Evolutionary conservation across 2,797 vertebrate species (phyloP).

Genomic region (Neosilurus hyrtlii): DNA sequence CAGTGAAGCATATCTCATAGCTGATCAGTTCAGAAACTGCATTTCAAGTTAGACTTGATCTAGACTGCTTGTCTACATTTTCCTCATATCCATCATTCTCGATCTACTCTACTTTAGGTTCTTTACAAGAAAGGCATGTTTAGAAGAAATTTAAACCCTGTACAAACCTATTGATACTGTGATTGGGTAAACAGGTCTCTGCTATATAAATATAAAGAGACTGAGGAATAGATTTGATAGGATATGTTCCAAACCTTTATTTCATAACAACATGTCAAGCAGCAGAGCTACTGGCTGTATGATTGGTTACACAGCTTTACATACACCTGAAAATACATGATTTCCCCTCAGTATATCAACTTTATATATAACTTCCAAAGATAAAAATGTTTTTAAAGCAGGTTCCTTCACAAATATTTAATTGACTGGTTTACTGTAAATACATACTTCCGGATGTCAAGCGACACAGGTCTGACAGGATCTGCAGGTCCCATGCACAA

Average conservation of each 20-base stretch:
- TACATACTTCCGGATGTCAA: background rate
- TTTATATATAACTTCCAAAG: background rate
- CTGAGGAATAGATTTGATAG: background rate
- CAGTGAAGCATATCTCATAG: background rate
- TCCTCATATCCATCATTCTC: background rate
- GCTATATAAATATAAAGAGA: background rate
- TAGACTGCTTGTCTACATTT: background rate
- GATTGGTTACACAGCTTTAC: background rate
- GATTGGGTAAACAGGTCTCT: background rate
- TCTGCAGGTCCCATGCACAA: slow-evolving; percentile 1
- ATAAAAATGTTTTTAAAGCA: background rate
- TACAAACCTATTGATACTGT: background rate
- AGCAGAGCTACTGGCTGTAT: background rate
- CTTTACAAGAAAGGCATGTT: too few relatives aligned
- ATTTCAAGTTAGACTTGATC: slow-evolving; percentile 9
- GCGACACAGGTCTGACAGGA: background rate
- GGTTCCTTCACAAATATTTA: too few relatives aligned
- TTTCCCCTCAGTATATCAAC: background rate
- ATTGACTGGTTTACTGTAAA: background rate
- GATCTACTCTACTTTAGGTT: background rate
- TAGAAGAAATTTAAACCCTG: background rate
- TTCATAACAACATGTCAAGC: background rate
- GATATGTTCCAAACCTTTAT: background rate
- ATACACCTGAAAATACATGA: background rate
- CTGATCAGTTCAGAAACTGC: background rate